Percentiles rank a stretch among this genome's conserved stretches.
Conservation (phyloP, 2,888 invertebrate species). For the Meiosimyza platycephala region DNA sequence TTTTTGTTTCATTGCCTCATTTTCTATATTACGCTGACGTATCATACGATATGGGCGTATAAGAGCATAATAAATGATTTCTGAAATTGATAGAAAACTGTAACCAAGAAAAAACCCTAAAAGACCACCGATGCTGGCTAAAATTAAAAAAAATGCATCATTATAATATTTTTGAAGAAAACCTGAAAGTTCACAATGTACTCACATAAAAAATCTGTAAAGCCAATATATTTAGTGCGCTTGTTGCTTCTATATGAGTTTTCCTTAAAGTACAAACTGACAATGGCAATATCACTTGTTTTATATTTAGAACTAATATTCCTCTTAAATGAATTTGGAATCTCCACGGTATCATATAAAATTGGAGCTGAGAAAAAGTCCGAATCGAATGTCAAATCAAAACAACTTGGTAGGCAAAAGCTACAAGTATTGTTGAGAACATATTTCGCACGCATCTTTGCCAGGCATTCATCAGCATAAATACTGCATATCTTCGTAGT, state of each 20-base stretch:
- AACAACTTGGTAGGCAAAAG: conserved; percentile 77
- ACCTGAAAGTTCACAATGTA: not conserved
- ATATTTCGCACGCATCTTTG: conserved; percentile 34
- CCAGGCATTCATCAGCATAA: conserved; percentile 71
- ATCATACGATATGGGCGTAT: conserved; percentile 68
- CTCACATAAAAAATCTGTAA: conserved; percentile 83
- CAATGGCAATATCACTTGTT: conserved; percentile 73
- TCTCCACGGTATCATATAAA: conserved; percentile 42
- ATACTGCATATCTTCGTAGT: conserved; percentile 77
- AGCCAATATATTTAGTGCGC: conserved; percentile 80
- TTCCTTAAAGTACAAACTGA: conserved; percentile 78
- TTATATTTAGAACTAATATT: conserved; percentile 43
- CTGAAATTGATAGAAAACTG: conserved; percentile 79
- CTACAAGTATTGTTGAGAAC: conserved; percentile 26
- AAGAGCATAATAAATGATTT: conserved; percentile 76
- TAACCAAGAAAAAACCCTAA: conserved; percentile 83
- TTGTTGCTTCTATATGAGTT: conserved; percentile 76
- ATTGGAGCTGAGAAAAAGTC: conserved; percentile 72
- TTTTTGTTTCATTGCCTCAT: too few relatives aligned
- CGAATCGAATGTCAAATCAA: conserved; percentile 75
- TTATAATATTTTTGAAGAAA: too few relatives aligned
- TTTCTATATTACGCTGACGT: too few relatives aligned
- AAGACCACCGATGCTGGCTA: conserved; percentile 83
- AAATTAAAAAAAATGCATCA: not conserved
- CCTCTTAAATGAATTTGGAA: conserved; percentile 38